phyloP scores from a whole-genome alignment of 2,888 invertebrate genomes.

The Caenorhabditis angaria region DNA sequence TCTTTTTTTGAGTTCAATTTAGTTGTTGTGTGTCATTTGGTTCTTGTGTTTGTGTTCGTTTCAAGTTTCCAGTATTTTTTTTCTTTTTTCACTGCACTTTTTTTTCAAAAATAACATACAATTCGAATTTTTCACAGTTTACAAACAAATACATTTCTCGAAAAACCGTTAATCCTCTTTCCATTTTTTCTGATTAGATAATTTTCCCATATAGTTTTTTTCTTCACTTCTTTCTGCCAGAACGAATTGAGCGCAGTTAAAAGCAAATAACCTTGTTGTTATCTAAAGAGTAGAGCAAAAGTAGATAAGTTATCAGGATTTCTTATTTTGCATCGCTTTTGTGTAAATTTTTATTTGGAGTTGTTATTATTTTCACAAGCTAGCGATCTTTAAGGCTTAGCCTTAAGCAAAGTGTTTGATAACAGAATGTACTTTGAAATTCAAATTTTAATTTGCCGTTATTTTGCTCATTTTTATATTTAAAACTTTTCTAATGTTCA shows the following conservation, averaged over 20 bases:
- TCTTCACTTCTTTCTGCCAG: neutral
- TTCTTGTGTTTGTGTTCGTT: too few species aligned
- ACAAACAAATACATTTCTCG: too few species aligned
- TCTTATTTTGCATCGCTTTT: neutral
- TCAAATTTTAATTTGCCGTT: too few species aligned
- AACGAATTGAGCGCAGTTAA: too few species aligned
- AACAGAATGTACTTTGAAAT: neutral
- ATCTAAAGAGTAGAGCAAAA: neutral
- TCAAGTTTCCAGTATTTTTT: too few species aligned
- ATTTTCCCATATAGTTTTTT: neutral
- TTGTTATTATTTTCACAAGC: too few species aligned
- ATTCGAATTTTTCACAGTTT: too few species aligned
- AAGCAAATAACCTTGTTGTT: neutral
- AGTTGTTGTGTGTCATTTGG: too few species aligned
- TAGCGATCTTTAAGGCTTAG: neutral
- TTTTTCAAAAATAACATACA: too few species aligned
- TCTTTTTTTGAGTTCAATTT: neutral
- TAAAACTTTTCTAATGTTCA: constrained; percentile 5
- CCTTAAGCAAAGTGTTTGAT: neutral
- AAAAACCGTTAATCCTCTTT: too few species aligned
- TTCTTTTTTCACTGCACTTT: too few species aligned
- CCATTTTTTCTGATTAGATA: neutral
- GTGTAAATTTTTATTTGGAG: too few species aligned
- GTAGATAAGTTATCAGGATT: neutral
- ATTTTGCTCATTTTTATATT: neutral